A percentile compares a stretch with the other conserved stretches of the same genome.
phyloP scores from a whole-genome alignment of 2,113 vertebrate genomes.

The Chloropsis cyanopogon region DNA sequence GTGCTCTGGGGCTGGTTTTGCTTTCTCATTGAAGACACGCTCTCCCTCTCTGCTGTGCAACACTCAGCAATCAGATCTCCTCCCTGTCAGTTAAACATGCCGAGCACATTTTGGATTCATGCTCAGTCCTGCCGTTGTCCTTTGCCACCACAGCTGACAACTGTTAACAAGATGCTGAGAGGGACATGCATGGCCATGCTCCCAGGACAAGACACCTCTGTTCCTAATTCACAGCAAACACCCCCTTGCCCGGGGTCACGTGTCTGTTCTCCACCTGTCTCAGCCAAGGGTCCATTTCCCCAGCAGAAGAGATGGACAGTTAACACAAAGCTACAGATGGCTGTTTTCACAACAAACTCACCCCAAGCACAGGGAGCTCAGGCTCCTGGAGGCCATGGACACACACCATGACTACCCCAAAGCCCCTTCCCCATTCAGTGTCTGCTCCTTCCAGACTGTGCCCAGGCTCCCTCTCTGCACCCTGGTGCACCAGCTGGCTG shows the following conservation, averaged over 20 bases:
- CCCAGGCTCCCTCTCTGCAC: background rate
- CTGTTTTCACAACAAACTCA: background rate
- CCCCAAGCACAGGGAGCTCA: background rate
- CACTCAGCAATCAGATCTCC: background rate
- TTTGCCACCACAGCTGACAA: background rate
- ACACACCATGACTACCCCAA: background rate
- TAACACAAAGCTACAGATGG: background rate
- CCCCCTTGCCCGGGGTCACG: fast-evolving
- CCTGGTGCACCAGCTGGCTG: background rate
- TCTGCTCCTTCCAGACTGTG: fast-evolving
- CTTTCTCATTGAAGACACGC: background rate
- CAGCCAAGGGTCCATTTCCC: background rate
- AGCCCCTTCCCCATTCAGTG: background rate
- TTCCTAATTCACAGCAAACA: background rate
- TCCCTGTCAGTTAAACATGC: background rate
- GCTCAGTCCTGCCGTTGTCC: fast-evolving
- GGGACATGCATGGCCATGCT: background rate
- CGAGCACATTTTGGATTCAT: background rate
- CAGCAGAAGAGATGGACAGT: background rate
- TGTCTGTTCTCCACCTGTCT: background rate
- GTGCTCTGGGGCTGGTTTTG: background rate
- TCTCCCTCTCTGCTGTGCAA: background rate
- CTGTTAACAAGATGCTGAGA: background rate
- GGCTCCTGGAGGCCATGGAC: background rate
- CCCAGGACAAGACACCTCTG: background rate